These are phyloP conservation scores for Lypha dubia DNA, from an alignment of 2,888 invertebrate species.

Conservation along the genomic window DNA sequence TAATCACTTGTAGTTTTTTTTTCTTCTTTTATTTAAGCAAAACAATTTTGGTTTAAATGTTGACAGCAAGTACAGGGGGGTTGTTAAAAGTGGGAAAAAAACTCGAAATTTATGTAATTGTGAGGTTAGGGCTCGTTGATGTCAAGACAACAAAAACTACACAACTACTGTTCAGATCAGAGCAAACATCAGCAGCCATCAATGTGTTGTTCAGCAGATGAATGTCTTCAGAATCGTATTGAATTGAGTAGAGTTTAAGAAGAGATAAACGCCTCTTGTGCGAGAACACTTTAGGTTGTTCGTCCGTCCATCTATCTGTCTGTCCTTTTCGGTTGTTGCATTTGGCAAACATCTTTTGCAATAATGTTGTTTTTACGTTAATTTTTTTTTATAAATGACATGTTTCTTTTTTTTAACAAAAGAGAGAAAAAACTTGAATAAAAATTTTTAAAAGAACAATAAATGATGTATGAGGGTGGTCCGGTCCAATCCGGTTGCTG, in stretches of 20 bases:
- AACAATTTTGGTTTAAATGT: slow-evolving; percentile 62
- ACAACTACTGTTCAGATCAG: slow-evolving; percentile 59
- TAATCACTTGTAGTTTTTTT: slow-evolving; percentile 49
- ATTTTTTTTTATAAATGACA: slow-evolving; percentile 64
- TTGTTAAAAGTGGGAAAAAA: slow-evolving; percentile 1
- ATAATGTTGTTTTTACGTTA: slow-evolving; percentile 40
- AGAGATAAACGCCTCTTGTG: slow-evolving; percentile 70
- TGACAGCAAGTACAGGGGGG: slow-evolving; percentile 63
- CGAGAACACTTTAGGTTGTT: slow-evolving; percentile 60
- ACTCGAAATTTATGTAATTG: slow-evolving; percentile 41
- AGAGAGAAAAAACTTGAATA: slow-evolving; percentile 22
- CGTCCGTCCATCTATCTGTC: slow-evolving; percentile 7
- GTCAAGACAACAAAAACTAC: slow-evolving; percentile 22
- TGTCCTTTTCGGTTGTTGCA: slow-evolving; percentile 58
- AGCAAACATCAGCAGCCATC: slow-evolving; percentile 43
- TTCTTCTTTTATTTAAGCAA: slow-evolving; percentile 44
- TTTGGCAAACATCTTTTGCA: slow-evolving; percentile 70
- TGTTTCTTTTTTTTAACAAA: slow-evolving; percentile 53
- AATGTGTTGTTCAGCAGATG: slow-evolving; percentile 20
- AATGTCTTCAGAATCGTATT: not conserved
- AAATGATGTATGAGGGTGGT: slow-evolving; percentile 72
- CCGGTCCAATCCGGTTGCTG: no score
- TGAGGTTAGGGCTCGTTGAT: slow-evolving; percentile 60
- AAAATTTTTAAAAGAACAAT: slow-evolving; percentile 52
- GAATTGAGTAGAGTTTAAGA: slow-evolving; percentile 39